Percentiles rank a stretch among this genome's conserved stretches.
Conservation (phyloP, 2,113 vertebrate species). For the Toxotes jaculatrix region DNA sequence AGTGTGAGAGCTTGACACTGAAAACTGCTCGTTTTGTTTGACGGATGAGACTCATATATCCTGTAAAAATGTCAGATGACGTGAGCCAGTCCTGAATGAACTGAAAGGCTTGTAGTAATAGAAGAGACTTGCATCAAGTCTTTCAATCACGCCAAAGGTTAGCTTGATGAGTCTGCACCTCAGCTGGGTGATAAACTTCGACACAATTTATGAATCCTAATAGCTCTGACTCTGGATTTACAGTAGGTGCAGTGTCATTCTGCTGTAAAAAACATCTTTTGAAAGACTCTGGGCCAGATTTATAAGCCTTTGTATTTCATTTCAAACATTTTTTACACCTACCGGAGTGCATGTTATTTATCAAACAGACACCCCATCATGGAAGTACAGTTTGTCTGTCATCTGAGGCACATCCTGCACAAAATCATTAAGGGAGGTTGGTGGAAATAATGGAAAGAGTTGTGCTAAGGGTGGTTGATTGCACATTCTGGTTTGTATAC, state of each 20-base stretch:
- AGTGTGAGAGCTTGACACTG: neutral
- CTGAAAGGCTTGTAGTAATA: neutral
- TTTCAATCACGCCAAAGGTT: neutral
- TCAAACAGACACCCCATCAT: conserved; percentile 4
- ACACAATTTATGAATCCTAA: conserved; percentile 12
- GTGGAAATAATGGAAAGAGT: neutral
- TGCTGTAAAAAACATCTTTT: neutral
- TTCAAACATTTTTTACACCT: neutral
- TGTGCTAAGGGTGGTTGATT: neutral
- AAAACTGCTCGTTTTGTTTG: neutral
- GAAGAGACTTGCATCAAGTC: neutral
- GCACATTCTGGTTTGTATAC: neutral
- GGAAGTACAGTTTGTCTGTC: conserved; percentile 14
- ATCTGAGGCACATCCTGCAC: neutral
- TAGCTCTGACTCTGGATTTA: conserved; percentile 11
- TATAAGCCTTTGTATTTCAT: neutral
- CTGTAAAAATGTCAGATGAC: neutral
- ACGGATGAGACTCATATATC: neutral
- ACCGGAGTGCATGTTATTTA: conserved; percentile 12
- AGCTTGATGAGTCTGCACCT: neutral
- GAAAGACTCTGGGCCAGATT: neutral
- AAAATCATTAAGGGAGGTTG: neutral
- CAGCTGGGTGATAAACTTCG: neutral
- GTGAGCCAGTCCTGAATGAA: neutral
- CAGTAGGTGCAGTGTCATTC: conserved; percentile 10